Evolutionary conservation across 2,888 invertebrate species (phyloP).

Genomic region (Andricus quercusramuli): DNA sequence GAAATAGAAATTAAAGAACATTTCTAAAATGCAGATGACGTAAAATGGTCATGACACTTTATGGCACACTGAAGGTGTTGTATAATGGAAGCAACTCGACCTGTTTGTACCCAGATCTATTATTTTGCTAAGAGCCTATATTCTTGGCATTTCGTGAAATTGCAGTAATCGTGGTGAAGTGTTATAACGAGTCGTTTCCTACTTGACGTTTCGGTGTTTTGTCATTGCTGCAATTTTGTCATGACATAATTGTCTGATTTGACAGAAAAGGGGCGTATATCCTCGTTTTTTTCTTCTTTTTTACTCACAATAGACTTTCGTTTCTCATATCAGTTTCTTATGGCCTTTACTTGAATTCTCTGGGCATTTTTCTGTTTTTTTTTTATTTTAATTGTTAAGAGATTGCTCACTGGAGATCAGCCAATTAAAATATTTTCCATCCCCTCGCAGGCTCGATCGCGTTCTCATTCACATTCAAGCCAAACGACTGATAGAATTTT

Average conservation of each 20-base stretch:
- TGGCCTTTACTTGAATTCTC: slow-evolving; percentile 4
- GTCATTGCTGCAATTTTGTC: slow-evolving; percentile 53
- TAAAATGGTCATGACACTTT: too few relatives aligned
- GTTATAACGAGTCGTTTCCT: slow-evolving; percentile 73
- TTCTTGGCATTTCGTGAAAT: slow-evolving; percentile 63
- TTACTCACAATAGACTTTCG: background rate
- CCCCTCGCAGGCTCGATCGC: background rate
- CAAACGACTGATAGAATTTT: background rate
- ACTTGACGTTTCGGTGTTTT: slow-evolving; percentile 69
- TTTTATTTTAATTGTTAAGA: background rate
- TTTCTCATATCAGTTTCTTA: slow-evolving; percentile 14
- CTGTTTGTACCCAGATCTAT: background rate
- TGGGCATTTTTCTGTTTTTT: background rate
- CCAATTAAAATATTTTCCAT: background rate
- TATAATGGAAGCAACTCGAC: background rate
- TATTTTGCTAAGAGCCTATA: slow-evolving; percentile 54
- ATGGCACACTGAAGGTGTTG: too few relatives aligned
- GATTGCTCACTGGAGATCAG: background rate
- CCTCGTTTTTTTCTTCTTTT: slow-evolving; percentile 35
- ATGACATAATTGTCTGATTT: slow-evolving; percentile 56
- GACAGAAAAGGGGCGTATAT: slow-evolving; percentile 46
- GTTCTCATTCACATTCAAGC: background rate
- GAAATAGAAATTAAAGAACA: too few relatives aligned
- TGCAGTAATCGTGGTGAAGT: slow-evolving; percentile 64
- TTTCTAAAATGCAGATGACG: too few relatives aligned